Conservation (phyloP, 2,888 invertebrate genomes). For the Gryllus longicercus region DNA sequence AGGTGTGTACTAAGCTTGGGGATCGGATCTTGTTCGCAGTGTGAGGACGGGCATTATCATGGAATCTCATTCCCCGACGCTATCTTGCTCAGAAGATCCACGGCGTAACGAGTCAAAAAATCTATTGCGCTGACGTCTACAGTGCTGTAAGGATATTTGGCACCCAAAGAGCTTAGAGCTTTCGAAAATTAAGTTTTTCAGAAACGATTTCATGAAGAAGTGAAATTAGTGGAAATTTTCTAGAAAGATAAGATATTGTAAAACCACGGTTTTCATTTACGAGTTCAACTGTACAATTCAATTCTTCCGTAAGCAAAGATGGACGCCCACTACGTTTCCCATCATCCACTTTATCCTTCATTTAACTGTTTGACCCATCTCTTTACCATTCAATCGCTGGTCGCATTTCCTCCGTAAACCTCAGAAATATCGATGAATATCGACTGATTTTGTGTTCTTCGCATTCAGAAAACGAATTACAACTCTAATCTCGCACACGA, state of each 20-base stretch:
- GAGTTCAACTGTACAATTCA: slow-evolving; percentile 11
- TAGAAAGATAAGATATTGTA: slow-evolving; percentile 19
- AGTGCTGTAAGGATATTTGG: too few relatives aligned
- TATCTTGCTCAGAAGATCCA: background rate
- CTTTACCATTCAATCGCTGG: background rate
- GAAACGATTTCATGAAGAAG: slow-evolving; percentile 20
- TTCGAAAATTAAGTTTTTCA: background rate
- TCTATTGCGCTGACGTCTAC: too few relatives aligned
- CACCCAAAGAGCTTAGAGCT: background rate
- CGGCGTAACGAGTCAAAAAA: too few relatives aligned
- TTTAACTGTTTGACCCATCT: slow-evolving; percentile 20
- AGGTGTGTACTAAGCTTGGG: too few relatives aligned
- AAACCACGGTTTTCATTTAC: background rate
- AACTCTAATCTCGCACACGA: background rate
- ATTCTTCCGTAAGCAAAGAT: slow-evolving; percentile 24
- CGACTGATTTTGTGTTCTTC: background rate
- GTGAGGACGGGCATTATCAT: background rate
- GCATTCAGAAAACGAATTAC: slow-evolving; percentile 25
- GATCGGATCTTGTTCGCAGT: background rate
- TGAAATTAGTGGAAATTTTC: slow-evolving; percentile 22
- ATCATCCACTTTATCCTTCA: background rate
- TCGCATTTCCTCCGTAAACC: background rate
- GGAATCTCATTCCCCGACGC: slow-evolving; percentile 19
- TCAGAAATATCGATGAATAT: background rate
- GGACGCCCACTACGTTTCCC: slow-evolving; percentile 22